Percentiles rank a stretch among this genome's conserved stretches.
Evolutionary conservation across 53 echinoderm and acorn worm species (phyloP).

Genomic region (Paracentrotus lividus): DNA sequence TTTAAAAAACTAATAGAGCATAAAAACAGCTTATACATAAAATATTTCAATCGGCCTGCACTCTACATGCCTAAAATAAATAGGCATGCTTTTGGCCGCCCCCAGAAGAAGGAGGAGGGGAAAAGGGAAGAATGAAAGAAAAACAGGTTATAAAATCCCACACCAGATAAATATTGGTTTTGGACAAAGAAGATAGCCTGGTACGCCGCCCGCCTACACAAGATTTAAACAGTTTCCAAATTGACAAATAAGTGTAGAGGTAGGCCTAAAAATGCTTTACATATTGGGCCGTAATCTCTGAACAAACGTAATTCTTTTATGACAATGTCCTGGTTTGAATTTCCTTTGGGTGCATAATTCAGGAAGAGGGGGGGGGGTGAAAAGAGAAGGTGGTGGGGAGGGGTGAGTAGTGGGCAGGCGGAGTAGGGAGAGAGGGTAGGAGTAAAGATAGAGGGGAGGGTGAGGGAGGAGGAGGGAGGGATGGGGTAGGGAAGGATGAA

Average conservation of each 20-base stretch:
- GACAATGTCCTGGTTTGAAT: neutral
- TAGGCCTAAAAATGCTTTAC: neutral
- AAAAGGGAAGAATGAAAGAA: neutral
- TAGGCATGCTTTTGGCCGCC: neutral
- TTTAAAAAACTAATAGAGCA: neutral
- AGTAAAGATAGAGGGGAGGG: neutral
- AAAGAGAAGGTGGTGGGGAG: neutral
- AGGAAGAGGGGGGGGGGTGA: neutral
- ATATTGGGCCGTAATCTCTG: slow-evolving; percentile 20
- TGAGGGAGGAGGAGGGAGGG: too few species aligned
- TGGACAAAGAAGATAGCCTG: slow-evolving; percentile 22
- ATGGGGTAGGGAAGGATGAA: too few species aligned
- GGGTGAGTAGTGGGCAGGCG: too few species aligned
- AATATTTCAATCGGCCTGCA: neutral
- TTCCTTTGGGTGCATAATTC: neutral
- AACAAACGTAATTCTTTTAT: slow-evolving; percentile 30
- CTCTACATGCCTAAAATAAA: neutral
- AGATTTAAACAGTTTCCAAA: slow-evolving; percentile 60
- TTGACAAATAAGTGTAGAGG: slow-evolving; percentile 61
- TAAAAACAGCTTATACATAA: neutral
- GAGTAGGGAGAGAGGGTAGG: neutral
- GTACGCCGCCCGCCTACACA: slow-evolving; percentile 53
- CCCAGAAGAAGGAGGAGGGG: neutral
- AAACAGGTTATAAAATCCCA: slow-evolving; percentile 55
- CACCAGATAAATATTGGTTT: slow-evolving; percentile 50